Base-by-base conservation (phyloP, 53 echinoderm and acorn worm species). In the Astropecten irregularis region DNA sequence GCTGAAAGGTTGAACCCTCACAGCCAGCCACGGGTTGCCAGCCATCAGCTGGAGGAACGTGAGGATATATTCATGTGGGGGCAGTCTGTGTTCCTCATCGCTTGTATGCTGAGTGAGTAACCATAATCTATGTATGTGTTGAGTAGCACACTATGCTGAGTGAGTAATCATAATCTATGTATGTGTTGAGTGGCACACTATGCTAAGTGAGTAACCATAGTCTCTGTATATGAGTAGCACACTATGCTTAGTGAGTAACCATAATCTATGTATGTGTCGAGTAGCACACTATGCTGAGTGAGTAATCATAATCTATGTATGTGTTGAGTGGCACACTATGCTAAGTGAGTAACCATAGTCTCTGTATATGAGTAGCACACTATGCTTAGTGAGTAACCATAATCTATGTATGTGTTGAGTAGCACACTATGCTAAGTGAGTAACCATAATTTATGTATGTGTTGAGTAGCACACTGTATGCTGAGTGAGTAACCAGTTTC, bases 61-160 rank as follows among this genome's bases (percentile, higher is more conserved):
- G 62, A 83, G 5, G 83, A 69, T 21, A 31, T 95, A 8, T 95
- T 95, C 66, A 71, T 93, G 13, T 93, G 93, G 92, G 93, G 93
- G 13, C 93, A 90, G 54, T 85, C 91, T 46, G 54, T 94, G 51
- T 38, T 39, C 57, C 40, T 76, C 23, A 52, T 99, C 27, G 82
- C 92, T 5, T 90, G 88, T 10, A 44, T 68, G 68, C 46, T 68
- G 11, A 68, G 68, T 68, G 46, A 68, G 68, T 68, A 44, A 13
- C 32, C 38, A 58, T 2, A 30, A 30, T 58, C 26, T 11, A 42
- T 42, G 42, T 8, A 11, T 42, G 42, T 42, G n/a, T 58, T 58
- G 59, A 58, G 59, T 58, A 58, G 59, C 26, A 3, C 23, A 28
- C 26, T 51, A 68, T 95, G 13, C 13, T 90, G 32, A 87, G 92